These are phyloP conservation scores for Anseranas semipalmata DNA, from an alignment of 2,113 vertebrate genomes.

Conservation along the genomic window DNA sequence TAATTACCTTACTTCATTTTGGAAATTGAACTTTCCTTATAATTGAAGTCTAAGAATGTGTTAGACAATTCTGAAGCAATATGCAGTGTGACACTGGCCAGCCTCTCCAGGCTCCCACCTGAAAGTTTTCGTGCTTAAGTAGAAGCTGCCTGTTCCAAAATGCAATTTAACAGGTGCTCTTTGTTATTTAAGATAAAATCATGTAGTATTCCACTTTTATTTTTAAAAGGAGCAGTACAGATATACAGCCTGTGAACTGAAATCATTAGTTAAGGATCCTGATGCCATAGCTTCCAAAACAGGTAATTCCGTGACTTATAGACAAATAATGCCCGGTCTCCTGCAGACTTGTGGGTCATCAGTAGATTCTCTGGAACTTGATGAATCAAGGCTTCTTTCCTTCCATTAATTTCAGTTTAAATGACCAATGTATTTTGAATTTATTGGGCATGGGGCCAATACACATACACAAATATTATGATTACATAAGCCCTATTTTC, in stretches of 20 bases:
- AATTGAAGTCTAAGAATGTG: neutral
- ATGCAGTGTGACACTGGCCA: neutral
- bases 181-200: neutral
- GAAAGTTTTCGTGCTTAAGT: neutral
- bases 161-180: neutral
- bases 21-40: neutral
- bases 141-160: neutral
- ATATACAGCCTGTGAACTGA: neutral
- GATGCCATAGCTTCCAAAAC: neutral
- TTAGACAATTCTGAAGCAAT: neutral
- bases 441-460: neutral
- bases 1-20: neutral
- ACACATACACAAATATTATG: neutral
- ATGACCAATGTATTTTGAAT: neutral
- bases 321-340: neutral
- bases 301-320: neutral
- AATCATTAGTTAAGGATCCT: neutral
- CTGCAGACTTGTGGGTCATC: neutral
- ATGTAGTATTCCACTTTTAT: neutral
- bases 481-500: neutral
- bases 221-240: neutral
- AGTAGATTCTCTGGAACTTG: neutral
- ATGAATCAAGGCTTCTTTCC: neutral
- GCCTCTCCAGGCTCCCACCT: neutral
- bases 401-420: neutral